Percentiles rank a stretch among this genome's conserved stretches.
Evolutionary conservation across 2,888 invertebrate genomes (phyloP).

Genomic region (Dicyrtoma fusca): DNA sequence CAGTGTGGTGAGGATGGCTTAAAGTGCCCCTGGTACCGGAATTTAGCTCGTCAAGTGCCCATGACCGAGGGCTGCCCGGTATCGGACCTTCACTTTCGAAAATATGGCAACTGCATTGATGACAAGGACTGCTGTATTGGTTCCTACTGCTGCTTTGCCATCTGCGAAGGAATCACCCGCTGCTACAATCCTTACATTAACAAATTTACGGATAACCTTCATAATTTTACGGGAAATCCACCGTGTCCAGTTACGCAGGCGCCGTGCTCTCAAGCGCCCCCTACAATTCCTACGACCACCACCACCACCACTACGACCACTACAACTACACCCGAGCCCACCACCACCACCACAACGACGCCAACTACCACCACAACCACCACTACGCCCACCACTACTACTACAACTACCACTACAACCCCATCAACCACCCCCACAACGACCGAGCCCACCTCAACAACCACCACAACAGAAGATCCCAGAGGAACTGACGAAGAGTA

Average conservation of each 20-base stretch:
- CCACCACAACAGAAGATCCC: conserved; percentile 2
- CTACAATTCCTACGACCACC: neutral
- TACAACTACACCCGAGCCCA: neutral
- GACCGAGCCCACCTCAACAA: neutral
- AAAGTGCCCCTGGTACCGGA: conserved; percentile 36
- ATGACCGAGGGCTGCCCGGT: conserved; percentile 12
- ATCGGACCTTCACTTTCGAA: neutral
- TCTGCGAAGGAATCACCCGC: conserved; percentile 37
- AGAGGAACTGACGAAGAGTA: neutral
- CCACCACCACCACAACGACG: neutral
- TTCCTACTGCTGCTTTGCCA: conserved; percentile 37
- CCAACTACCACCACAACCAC: neutral
- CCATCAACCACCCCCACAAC: conserved; percentile 3
- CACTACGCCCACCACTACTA: neutral
- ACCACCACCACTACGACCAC: conserved; percentile 4
- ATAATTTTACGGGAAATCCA: conserved; percentile 8
- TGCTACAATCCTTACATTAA: conserved; percentile 39
- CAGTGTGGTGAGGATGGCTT: conserved; percentile 19
- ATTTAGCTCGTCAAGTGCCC: conserved; percentile 31
- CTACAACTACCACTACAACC: neutral
- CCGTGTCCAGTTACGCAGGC: neutral
- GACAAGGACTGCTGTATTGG: conserved; percentile 34
- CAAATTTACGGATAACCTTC: conserved; percentile 34
- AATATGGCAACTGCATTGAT: conserved; percentile 19
- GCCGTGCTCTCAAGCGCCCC: neutral